phyloP scores from a whole-genome alignment of 2,888 invertebrate species.

The Ormyrus thymus region DNA sequence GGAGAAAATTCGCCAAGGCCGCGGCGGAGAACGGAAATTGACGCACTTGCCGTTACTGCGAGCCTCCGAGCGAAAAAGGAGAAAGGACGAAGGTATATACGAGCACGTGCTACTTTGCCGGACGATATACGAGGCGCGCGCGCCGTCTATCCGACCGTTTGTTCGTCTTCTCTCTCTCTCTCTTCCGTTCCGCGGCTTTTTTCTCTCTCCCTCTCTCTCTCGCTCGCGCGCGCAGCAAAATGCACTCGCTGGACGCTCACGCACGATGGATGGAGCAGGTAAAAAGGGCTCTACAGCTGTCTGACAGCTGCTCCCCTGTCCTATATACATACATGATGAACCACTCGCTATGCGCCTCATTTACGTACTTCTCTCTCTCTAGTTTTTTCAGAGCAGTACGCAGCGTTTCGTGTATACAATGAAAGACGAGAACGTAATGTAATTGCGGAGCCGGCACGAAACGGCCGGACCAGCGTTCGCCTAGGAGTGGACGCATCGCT shows the following conservation, averaged over 20 bases:
- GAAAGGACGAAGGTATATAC: constrained; percentile 33
- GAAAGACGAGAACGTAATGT: constrained; percentile 53
- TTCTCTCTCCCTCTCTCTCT: constrained; percentile 46
- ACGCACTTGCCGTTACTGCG: constrained; percentile 61
- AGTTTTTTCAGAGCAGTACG: constrained; percentile 7
- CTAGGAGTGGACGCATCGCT: constrained; percentile 66
- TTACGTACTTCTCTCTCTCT: constrained; percentile 24
- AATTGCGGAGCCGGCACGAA: constrained; percentile 39
- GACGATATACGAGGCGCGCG: constrained; percentile 39
- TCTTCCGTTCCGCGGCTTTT: constrained; percentile 37
- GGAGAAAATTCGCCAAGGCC: constrained; percentile 45
- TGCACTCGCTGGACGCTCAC: constrained; percentile 54
- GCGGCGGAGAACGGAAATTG: constrained; percentile 58
- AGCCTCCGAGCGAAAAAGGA: constrained; percentile 48
- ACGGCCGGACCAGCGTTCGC: constrained; percentile 24
- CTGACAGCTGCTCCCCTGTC: constrained; percentile 74
- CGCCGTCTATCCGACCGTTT: constrained; percentile 37
- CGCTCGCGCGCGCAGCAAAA: constrained; percentile 21
- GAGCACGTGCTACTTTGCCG: constrained; percentile 55
- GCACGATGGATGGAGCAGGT: constrained; percentile 66
- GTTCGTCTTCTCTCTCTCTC: constrained; percentile 23
- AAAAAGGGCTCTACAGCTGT: constrained; percentile 75
- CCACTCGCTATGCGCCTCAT: constrained; percentile 59
- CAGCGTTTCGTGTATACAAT: constrained; percentile 42
- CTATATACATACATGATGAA: constrained; percentile 73